Conservation (phyloP, 2,113 vertebrate species). For the Boulengeromyrus knoepffleri region DNA sequence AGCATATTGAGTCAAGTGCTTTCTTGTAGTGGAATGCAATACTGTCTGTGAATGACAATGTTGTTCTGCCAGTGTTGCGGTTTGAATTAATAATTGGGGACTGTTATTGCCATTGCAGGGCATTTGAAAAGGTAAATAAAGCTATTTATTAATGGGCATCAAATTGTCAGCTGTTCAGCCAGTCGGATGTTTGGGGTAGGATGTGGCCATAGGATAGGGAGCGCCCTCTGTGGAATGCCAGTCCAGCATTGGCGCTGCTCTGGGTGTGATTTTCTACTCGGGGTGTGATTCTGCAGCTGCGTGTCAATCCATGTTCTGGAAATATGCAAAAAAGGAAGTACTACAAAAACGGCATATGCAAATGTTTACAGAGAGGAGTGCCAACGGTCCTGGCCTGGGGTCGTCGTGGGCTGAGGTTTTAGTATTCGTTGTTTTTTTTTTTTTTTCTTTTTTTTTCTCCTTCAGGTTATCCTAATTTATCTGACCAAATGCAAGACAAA, state of each 20-base stretch:
- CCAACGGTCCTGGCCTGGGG: background rate
- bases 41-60: background rate
- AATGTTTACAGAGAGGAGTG: background rate
- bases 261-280: background rate
- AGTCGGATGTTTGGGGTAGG: background rate
- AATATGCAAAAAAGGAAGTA: background rate
- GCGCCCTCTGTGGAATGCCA: background rate
- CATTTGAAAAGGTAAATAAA: background rate
- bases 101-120: background rate
- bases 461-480: background rate
- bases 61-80: background rate
- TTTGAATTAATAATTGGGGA: background rate
- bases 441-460: background rate
- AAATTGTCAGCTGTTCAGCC: background rate
- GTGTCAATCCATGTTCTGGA: background rate
- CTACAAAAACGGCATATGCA: background rate
- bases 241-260: background rate
- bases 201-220: background rate
- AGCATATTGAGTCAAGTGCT: background rate
- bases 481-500: background rate
- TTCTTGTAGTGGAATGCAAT: background rate
- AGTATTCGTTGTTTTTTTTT: background rate
- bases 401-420: background rate
- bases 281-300: background rate
- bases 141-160: background rate